phyloP scores from a whole-genome alignment of 1,140 invertebrate species.

The Homalodisca vitripennis region DNA sequence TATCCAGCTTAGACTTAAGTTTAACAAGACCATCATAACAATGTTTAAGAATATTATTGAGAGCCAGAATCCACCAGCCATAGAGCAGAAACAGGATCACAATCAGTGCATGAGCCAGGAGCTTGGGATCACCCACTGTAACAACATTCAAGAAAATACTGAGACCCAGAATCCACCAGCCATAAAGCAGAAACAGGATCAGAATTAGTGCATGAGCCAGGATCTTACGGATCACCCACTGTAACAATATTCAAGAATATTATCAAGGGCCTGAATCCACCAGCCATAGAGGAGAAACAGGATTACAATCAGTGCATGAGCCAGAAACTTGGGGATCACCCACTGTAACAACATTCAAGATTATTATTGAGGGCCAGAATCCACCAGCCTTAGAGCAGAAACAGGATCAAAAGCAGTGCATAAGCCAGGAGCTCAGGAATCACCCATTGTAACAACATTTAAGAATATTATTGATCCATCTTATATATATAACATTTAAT shows the following conservation, averaged over 20 bases:
- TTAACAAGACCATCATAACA: no score
- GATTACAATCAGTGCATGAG: no score
- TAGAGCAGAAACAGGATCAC: conserved; percentile 72
- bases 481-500: no score
- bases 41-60: conserved; percentile 46
- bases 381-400: conserved; percentile 79
- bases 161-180: conserved; percentile 74
- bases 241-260: conserved; percentile 47
- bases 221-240: conserved; percentile 87
- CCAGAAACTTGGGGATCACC: conserved; percentile 82
- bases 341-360: conserved; percentile 64
- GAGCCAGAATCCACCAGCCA: conserved; percentile 74
- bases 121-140: conserved; percentile 78
- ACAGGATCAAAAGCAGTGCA: conserved; percentile 64
- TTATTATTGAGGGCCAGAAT: conserved; percentile 58
- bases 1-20: no score
- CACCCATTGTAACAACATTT: conserved; percentile 74
- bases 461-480: background rate
- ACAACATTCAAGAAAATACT: conserved; percentile 75
- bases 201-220: conserved; percentile 71
- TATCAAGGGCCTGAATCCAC: no score
- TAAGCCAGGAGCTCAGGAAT: conserved; percentile 80
- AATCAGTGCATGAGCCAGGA: conserved; percentile 71
- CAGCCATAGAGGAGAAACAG: no score
- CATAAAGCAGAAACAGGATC: conserved; percentile 71